These are phyloP conservation scores for Neuroterus valhalla DNA, from an alignment of 1,140 invertebrate genomes.

Conservation along the genomic window DNA sequence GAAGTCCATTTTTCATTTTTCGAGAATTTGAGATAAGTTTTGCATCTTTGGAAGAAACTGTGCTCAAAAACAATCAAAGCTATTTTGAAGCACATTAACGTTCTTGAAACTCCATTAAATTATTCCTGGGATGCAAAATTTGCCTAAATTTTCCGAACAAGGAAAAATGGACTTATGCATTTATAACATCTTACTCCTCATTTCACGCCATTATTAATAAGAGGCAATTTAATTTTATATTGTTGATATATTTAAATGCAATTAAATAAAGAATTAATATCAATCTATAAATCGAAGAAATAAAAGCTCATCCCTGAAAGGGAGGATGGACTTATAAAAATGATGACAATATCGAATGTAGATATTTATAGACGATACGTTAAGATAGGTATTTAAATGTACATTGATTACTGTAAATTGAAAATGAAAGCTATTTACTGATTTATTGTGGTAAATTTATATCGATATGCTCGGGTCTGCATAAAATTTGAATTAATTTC, in stretches of 20 bases:
- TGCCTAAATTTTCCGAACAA: too few relatives aligned
- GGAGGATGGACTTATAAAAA: conserved; percentile 46
- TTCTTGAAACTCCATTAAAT: too few relatives aligned
- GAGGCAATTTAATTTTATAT: too few relatives aligned
- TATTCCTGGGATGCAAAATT: too few relatives aligned
- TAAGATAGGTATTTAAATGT: conserved; percentile 55
- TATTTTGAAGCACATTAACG: too few relatives aligned
- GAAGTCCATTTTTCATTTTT: too few relatives aligned
- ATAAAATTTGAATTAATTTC: neutral
- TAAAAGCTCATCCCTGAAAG: neutral
- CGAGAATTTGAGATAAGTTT: too few relatives aligned
- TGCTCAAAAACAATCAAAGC: too few relatives aligned
- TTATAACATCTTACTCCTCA: too few relatives aligned
- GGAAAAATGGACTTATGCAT: too few relatives aligned
- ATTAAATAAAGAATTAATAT: conserved; percentile 5
- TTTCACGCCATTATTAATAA: too few relatives aligned
- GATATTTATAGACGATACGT: conserved; percentile 53
- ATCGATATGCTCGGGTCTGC: neutral
- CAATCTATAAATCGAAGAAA: conserved; percentile 12
- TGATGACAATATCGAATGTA: conserved; percentile 67
- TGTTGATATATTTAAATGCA: neutral
- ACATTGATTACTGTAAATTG: conserved; percentile 55
- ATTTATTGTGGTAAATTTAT: conserved; percentile 19
- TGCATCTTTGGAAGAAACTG: too few relatives aligned
- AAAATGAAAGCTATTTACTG: conserved; percentile 37